Percentiles rank a stretch among this genome's conserved stretches.
Conservation (phyloP, 1,140 invertebrate species). For the Drosophila elegans region DNA sequence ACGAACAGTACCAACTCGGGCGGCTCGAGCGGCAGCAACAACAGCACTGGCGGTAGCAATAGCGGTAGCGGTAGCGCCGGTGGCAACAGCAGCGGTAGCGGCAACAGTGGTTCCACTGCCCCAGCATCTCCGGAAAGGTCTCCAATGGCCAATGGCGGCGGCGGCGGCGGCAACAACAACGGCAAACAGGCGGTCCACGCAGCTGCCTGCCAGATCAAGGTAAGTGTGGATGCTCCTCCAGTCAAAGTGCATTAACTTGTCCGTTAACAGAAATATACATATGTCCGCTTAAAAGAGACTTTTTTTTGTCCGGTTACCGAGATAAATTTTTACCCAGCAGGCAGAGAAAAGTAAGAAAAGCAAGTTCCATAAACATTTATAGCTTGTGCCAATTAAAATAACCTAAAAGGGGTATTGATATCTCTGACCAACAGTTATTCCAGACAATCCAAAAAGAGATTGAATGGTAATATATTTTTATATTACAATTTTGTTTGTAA, state of each 20-base stretch:
- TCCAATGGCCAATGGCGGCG: slow-evolving; percentile 30
- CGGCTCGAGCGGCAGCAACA: slow-evolving; percentile 15
- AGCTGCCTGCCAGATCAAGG: slow-evolving; percentile 98
- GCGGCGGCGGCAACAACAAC: slow-evolving; percentile 2
- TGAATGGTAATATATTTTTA: no score
- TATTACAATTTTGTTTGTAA: no score
- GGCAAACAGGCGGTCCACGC: slow-evolving; percentile 90
- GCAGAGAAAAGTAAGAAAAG: no score
- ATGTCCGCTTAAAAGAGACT: no score
- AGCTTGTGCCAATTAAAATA: not conserved
- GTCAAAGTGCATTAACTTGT: not conserved
- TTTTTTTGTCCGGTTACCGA: no score
- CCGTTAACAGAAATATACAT: no score
- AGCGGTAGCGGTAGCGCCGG: slow-evolving; percentile 2
- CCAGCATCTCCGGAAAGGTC: slow-evolving; percentile 38
- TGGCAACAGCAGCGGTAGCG: slow-evolving; percentile 18
- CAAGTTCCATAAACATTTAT: not conserved
- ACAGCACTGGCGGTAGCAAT: not conserved
- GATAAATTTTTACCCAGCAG: no score
- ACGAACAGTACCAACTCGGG: slow-evolving; percentile 44
- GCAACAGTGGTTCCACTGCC: slow-evolving; percentile 18
- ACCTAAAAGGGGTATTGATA: not conserved
- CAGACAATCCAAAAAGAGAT: no score
- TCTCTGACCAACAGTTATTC: not conserved
- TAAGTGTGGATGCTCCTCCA: slow-evolving; percentile 72